Conservation (phyloP, 1,140 invertebrate genomes). For the Littorina saxatilis region DNA sequence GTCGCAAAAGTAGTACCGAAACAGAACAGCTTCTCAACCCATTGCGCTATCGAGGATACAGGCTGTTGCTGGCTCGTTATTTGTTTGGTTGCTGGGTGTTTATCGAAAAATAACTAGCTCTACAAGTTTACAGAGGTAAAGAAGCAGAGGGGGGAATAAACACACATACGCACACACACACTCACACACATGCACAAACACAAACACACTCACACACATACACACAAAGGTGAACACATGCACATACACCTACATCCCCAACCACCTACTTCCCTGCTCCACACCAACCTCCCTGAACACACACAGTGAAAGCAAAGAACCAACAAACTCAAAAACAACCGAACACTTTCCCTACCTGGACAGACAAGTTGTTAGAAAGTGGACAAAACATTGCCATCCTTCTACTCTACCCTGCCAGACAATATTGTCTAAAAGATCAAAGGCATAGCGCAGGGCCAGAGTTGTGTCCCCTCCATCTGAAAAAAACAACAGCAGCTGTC, state of each 20-base stretch:
- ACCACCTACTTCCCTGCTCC: neutral
- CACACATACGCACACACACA: neutral
- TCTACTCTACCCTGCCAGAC: constrained; percentile 4
- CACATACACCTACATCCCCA: neutral
- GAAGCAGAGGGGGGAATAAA: too few species aligned
- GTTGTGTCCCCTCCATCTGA: neutral
- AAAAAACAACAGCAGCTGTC: neutral
- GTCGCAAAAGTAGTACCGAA: too few species aligned
- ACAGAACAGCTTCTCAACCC: too few species aligned
- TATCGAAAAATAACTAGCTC: too few species aligned
- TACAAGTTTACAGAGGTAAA: too few species aligned
- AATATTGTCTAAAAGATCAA: constrained; percentile 24
- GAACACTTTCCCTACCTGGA: constrained; percentile 5
- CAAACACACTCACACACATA: neutral
- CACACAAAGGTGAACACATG: neutral
- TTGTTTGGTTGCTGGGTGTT: too few species aligned
- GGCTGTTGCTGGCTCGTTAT: too few species aligned
- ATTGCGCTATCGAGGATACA: too few species aligned
- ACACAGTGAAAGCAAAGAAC: neutral
- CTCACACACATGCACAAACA: neutral
- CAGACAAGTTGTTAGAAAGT: neutral
- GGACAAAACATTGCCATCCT: neutral
- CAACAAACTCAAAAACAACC: neutral
- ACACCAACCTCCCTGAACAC: neutral
- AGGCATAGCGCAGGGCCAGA: neutral